phyloP scores from a whole-genome alignment of 2,113 vertebrate genomes.

The Lucifuga dentata region DNA sequence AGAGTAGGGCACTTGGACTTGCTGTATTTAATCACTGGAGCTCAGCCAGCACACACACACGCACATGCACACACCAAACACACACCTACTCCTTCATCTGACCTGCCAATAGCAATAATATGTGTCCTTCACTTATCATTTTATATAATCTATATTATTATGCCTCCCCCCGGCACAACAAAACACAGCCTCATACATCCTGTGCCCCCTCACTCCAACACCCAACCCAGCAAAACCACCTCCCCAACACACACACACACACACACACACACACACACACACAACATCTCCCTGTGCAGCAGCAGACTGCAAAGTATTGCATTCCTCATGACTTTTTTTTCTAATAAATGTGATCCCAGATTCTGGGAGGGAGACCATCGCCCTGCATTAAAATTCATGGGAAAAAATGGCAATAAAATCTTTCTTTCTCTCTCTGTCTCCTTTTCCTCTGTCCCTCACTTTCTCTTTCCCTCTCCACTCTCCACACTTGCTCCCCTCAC shows the following conservation, averaged over 20 bases:
- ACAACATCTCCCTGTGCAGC: slow-evolving; percentile 55
- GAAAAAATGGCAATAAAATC: slow-evolving; percentile 81
- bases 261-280: slow-evolving; percentile 34
- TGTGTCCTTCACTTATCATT: slow-evolving; percentile 79
- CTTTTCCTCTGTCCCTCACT: slow-evolving; percentile 7
- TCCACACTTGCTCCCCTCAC: slow-evolving; percentile 49
- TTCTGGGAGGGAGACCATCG: slow-evolving; percentile 72
- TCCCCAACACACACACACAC: slow-evolving; percentile 12
- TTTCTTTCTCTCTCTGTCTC: slow-evolving; percentile 62
- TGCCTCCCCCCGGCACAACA: slow-evolving; percentile 37
- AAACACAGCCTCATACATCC: slow-evolving; percentile 58
- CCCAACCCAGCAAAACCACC: slow-evolving; percentile 11
- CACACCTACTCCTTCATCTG: slow-evolving; percentile 62
- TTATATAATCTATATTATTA: slow-evolving; percentile 76
- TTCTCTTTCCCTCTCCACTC: slow-evolving; percentile 46
- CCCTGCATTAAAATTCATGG: slow-evolving; percentile 84
- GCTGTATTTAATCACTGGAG: slow-evolving; percentile 67
- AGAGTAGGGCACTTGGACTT: slow-evolving; percentile 54
- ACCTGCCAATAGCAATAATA: slow-evolving; percentile 79
- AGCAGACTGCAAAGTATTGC: slow-evolving; percentile 76
- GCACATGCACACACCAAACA: background rate
- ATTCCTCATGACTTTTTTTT: slow-evolving; percentile 72
- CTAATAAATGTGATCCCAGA: slow-evolving; percentile 82
- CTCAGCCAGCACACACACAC: slow-evolving; percentile 50
- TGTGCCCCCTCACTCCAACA: slow-evolving; percentile 17